Evolutionary conservation across 2,797 vertebrate genomes (phyloP).

Genomic region (Dicrostonyx torquatus): DNA sequence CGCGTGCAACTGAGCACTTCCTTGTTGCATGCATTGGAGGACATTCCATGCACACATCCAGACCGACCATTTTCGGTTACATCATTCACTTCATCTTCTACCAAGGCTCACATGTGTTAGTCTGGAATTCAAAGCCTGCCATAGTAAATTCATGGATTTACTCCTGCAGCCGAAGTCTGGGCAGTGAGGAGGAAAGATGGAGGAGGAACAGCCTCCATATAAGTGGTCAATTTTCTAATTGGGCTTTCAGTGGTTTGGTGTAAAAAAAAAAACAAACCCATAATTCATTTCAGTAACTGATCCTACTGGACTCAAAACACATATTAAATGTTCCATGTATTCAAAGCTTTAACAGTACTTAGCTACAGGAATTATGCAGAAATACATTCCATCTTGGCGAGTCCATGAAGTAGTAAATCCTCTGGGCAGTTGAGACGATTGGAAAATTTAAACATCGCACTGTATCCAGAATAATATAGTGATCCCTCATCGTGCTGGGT

Average conservation of each 20-base stretch:
- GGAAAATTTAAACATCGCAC: slow-evolving; percentile 71
- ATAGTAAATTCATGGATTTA: neutral
- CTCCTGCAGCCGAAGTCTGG: neutral
- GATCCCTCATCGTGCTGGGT: slow-evolving; percentile 66
- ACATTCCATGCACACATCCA: neutral
- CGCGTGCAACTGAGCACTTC: neutral
- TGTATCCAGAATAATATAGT: slow-evolving; percentile 75
- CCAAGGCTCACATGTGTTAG: neutral
- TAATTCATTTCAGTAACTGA: slow-evolving; percentile 70
- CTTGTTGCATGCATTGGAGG: neutral
- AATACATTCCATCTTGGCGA: slow-evolving; percentile 74
- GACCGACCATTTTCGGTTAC: slow-evolving; percentile 15
- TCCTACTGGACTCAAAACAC: slow-evolving; percentile 47
- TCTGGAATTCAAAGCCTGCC: neutral
- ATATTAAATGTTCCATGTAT: slow-evolving; percentile 65
- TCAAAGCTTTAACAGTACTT: slow-evolving; percentile 64
- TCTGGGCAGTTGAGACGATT: slow-evolving; percentile 61
- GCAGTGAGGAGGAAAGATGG: neutral
- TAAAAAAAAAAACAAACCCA: slow-evolving; percentile 58
- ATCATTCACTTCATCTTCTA: neutral
- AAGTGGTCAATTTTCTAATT: slow-evolving; percentile 69
- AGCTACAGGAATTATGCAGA: slow-evolving; percentile 74
- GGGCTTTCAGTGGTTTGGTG: slow-evolving; percentile 35
- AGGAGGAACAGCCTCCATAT: neutral
- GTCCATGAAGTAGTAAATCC: slow-evolving; percentile 73